Evolutionary conservation across 2,888 invertebrate species (phyloP).

Genomic region (Catocala fraxini): DNA sequence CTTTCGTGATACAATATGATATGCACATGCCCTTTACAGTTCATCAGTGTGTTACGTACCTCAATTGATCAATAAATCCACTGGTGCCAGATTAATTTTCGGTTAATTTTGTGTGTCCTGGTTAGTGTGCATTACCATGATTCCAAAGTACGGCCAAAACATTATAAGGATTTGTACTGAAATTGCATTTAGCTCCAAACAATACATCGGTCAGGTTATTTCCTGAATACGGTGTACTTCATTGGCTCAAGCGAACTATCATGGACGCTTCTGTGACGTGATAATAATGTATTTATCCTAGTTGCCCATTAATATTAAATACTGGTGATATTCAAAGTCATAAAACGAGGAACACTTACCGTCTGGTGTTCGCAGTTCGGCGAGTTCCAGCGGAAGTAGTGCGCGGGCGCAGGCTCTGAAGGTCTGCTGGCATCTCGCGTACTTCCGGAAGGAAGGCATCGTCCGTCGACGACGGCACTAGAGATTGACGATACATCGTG

Average conservation of each 20-base stretch:
- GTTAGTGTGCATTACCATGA: constrained; percentile 6
- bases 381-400: constrained; percentile 80
- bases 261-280: constrained; percentile 15
- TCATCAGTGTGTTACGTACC: not conserved
- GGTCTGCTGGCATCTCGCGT: constrained; percentile 70
- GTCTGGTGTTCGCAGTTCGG: constrained; percentile 81
- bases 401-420: constrained; percentile 72
- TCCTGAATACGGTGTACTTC: constrained; percentile 17
- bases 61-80: not conserved
- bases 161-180: constrained; percentile 16
- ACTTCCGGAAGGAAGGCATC: constrained; percentile 82
- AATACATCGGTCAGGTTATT: constrained; percentile 3
- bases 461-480: constrained; percentile 76
- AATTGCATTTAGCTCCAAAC: constrained; percentile 6
- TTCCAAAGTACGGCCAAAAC: constrained; percentile 26
- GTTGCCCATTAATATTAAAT: constrained; percentile 3
- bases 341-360: constrained; percentile 59
- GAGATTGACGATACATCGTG: constrained; percentile 19
- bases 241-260: constrained; percentile 23
- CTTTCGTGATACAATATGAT: constrained; percentile 18
- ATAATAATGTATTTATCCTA: constrained; percentile 7
- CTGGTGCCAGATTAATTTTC: not conserved
- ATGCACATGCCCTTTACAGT: constrained; percentile 34
- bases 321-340: constrained; percentile 1
- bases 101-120: not conserved